Evolutionary conservation across 2,797 vertebrate genomes (phyloP), one percentile per base, ranked within the genome.

Genomic region (Falco berigora): DNA sequence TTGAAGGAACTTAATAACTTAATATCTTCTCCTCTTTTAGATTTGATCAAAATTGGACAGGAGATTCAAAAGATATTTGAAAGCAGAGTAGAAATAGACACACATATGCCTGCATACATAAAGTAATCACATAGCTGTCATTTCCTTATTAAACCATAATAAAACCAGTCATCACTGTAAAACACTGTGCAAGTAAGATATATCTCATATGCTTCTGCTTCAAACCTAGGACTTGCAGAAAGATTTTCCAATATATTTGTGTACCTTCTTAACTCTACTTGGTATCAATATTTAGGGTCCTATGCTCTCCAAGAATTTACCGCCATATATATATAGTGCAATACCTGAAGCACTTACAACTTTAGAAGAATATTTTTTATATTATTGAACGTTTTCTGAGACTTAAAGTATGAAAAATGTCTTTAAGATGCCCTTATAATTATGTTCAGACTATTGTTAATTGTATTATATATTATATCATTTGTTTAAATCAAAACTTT

Each of bases 141-240:
- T 95, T 94, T 92, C 77, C 80, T 89, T 79, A 89, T 91, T 96
- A 91, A 81, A 76, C n/a, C 44, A 78, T 86, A 93, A 94, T 59
- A 88, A 94, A 93, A 59, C n/a, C 66, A 95, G 36, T 86, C 77
- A 87, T 86, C 71, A 19, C 67, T 86, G 32, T 85, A 87, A 90
- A 76, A 91, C 56, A 52, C 9, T 55, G 16, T 49, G 36, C 44
- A 46, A 73, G 12, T 67, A 81, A 88, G 36, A 69, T 64, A 59
- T 21, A 89, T 50, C 52, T 89, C 49, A 49, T 85, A 59, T 61
- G 24, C 4, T 76, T 90, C 78, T 79, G 44, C 25, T 91, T 95
- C 82, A 92, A 75, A 86, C 69, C 34, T 82, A n/a, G 40, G 44
- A 13, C n/a, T 71, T 63, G 49, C 28, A 91, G 77, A 79, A 86